phyloP scores from a whole-genome alignment of 2,113 vertebrate genomes.

The Trachemys scripta region DNA sequence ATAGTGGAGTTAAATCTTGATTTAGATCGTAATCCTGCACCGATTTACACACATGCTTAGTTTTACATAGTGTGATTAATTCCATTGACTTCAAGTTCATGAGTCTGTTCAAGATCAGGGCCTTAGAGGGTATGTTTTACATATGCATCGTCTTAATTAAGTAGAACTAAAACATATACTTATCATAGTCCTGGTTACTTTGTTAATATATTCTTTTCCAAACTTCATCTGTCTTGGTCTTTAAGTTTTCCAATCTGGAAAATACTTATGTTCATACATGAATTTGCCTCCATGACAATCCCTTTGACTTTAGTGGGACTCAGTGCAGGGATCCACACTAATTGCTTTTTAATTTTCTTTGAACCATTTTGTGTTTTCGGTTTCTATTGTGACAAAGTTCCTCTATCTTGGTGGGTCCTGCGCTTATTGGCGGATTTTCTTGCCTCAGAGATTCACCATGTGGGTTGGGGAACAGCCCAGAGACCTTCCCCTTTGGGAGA shows the following conservation, averaged over 20 bases:
- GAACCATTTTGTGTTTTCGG: background rate
- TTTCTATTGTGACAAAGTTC: background rate
- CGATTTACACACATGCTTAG: background rate
- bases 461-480: no score
- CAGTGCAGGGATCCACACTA: no score
- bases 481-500: no score
- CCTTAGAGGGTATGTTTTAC: background rate
- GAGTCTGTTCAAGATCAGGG: background rate
- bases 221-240: background rate
- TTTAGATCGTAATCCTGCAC: background rate
- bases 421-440: no score
- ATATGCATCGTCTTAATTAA: background rate
- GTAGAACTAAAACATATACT: background rate
- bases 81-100: constrained; percentile 7
- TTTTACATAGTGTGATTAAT: background rate
- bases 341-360: background rate
- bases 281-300: background rate
- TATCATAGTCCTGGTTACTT: background rate
- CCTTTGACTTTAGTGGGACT: background rate
- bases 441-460: no score
- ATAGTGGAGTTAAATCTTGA: background rate
- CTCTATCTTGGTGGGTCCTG: no score
- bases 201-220: background rate
- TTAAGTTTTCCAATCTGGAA: background rate
- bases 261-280: background rate